phyloP scores from a whole-genome alignment of 2,888 invertebrate species.

The Aproaerema taeniolella region DNA sequence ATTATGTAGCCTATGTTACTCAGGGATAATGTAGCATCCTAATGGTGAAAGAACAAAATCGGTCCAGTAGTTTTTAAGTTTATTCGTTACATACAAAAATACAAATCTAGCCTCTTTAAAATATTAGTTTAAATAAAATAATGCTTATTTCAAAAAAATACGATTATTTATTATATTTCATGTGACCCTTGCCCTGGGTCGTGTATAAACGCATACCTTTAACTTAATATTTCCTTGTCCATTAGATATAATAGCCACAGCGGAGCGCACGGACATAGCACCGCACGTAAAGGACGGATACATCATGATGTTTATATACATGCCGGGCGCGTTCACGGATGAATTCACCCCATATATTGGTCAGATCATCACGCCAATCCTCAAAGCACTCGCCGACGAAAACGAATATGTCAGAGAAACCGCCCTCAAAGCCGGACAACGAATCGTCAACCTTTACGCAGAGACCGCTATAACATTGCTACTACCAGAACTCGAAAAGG shows the following conservation, averaged over 20 bases:
- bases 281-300: conserved; percentile 99
- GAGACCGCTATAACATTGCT: conserved; percentile 95
- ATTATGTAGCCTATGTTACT: too few relatives aligned
- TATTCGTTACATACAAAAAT: too few relatives aligned
- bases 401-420: conserved; percentile 99
- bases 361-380: conserved; percentile 96
- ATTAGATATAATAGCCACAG: conserved; percentile 95
- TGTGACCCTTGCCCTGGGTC: too few relatives aligned
- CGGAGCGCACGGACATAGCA: conserved; percentile 94
- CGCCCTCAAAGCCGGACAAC: conserved; percentile 96
- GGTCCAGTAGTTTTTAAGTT: too few relatives aligned
- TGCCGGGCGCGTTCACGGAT: conserved; percentile 97
- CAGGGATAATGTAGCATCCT: too few relatives aligned
- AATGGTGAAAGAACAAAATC: too few relatives aligned
- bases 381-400: conserved; percentile 98
- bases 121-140: too few relatives aligned
- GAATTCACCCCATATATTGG: conserved; percentile 98
- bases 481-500: conserved; percentile 94
- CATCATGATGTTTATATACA: conserved; percentile 99
- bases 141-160: too few relatives aligned
- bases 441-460: conserved; percentile 97
- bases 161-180: too few relatives aligned
- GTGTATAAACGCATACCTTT: too few relatives aligned
- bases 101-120: too few relatives aligned
- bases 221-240: too few relatives aligned